Percentiles rank a stretch among this genome's conserved stretches.
phyloP scores from a whole-genome alignment of 2,113 vertebrate genomes.

The Siphamia tubifer region DNA sequence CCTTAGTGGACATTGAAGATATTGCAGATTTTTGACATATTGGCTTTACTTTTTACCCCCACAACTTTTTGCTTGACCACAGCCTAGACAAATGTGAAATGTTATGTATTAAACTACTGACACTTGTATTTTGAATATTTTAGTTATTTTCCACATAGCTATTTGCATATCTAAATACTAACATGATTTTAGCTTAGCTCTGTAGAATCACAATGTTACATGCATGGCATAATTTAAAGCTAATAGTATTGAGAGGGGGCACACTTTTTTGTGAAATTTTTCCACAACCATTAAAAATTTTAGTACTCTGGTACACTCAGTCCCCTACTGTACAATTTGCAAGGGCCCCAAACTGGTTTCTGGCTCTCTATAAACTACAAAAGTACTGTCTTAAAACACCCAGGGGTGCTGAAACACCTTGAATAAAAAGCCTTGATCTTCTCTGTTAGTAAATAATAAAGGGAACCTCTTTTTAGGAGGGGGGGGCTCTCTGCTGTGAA shows the following conservation, averaged over 20 bases:
- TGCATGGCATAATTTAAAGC: too few relatives aligned
- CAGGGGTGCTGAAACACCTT: constrained; percentile 33
- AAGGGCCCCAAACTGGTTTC: constrained; percentile 34
- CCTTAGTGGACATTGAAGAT: too few relatives aligned
- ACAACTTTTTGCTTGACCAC: too few relatives aligned
- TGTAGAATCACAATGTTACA: too few relatives aligned
- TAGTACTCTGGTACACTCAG: neutral
- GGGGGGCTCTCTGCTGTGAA: constrained; percentile 15
- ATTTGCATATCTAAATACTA: too few relatives aligned
- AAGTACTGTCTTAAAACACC: constrained; percentile 52
- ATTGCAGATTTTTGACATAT: too few relatives aligned
- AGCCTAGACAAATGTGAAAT: too few relatives aligned
- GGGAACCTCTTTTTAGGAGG: neutral
- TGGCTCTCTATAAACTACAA: constrained; percentile 44
- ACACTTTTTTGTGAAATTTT: constrained; percentile 1
- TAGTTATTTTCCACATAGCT: too few relatives aligned
- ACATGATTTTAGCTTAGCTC: too few relatives aligned
- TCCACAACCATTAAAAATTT: constrained; percentile 16
- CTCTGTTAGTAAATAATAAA: constrained; percentile 28
- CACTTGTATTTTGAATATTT: too few relatives aligned
- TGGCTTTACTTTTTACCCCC: too few relatives aligned
- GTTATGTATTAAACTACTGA: too few relatives aligned
- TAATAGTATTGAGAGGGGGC: neutral
- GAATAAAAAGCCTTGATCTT: constrained; percentile 49
- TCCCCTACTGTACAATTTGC: constrained; percentile 22